These are phyloP conservation scores for Hypena proboscidalis DNA, from an alignment of 2,888 invertebrate species.

Conservation along the genomic window DNA sequence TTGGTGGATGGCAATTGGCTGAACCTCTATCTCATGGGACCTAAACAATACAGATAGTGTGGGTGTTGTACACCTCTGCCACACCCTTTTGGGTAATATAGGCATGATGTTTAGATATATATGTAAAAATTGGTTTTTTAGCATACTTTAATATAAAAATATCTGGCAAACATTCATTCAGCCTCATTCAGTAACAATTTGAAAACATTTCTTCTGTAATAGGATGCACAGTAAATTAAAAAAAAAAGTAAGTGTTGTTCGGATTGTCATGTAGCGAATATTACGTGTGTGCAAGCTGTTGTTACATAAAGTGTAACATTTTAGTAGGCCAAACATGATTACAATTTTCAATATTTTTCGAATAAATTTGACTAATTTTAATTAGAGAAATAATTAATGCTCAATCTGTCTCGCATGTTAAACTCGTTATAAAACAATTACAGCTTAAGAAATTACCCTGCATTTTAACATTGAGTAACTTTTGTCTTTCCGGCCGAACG, in stretches of 20 bases:
- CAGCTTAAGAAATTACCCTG: constrained; percentile 88
- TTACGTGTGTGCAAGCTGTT: constrained; percentile 23
- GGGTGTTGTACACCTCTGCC: too few species aligned
- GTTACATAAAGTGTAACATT: constrained; percentile 30
- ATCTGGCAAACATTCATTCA: too few species aligned
- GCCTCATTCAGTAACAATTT: too few species aligned
- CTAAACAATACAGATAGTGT: too few species aligned
- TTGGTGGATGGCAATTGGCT: too few species aligned
- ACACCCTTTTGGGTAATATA: too few species aligned
- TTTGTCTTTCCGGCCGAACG: constrained; percentile 96
- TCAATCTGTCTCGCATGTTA: background rate
- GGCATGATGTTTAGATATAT: too few species aligned
- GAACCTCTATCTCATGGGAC: too few species aligned
- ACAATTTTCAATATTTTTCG: background rate
- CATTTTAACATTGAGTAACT: constrained; percentile 95
- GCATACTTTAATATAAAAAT: too few species aligned
- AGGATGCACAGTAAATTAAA: too few species aligned
- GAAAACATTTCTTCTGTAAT: too few species aligned
- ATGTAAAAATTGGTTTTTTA: too few species aligned
- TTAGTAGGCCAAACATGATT: background rate
- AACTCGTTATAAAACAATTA: constrained; percentile 7
- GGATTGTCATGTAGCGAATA: constrained; percentile 12
- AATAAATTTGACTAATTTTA: background rate
- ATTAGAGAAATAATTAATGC: background rate
- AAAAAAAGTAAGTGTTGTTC: constrained; percentile 20